These are phyloP conservation scores for Seladonia tumulorum DNA, from an alignment of 2,888 invertebrate species.

Conservation along the genomic window DNA sequence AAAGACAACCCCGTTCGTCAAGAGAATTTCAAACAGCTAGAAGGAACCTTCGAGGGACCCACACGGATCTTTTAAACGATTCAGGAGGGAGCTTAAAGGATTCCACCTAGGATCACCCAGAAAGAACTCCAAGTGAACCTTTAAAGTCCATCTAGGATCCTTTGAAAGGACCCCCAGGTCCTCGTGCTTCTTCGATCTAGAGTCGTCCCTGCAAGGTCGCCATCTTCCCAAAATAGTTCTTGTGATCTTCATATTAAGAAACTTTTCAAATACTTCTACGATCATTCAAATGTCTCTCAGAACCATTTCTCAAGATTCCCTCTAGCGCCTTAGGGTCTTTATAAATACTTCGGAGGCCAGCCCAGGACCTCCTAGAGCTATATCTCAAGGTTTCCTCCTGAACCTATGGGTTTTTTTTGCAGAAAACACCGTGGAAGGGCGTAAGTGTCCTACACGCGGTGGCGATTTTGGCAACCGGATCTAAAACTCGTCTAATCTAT, in stretches of 20 bases:
- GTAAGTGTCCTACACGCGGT: neutral
- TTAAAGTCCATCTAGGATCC: neutral
- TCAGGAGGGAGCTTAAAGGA: conserved; percentile 2
- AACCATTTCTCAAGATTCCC: neutral
- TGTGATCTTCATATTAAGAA: neutral
- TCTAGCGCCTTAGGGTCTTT: neutral
- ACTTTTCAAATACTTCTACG: neutral
- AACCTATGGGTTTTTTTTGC: neutral
- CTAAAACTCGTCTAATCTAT: neutral
- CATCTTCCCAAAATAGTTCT: neutral
- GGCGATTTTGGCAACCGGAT: neutral
- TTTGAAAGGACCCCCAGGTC: neutral
- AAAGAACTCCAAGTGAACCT: conserved; percentile 1
- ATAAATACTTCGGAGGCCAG: neutral
- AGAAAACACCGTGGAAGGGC: neutral
- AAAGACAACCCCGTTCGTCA: neutral
- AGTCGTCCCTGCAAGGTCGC: neutral
- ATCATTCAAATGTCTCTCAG: neutral
- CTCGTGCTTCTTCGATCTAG: neutral
- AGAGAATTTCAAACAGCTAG: neutral
- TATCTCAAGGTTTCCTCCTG: neutral
- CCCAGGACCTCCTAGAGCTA: neutral
- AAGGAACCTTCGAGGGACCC: neutral
- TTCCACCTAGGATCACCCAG: neutral
- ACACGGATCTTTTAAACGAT: neutral